These are phyloP conservation scores for Andrena flavipes DNA, from an alignment of 2,888 invertebrate species.

Conservation along the genomic window DNA sequence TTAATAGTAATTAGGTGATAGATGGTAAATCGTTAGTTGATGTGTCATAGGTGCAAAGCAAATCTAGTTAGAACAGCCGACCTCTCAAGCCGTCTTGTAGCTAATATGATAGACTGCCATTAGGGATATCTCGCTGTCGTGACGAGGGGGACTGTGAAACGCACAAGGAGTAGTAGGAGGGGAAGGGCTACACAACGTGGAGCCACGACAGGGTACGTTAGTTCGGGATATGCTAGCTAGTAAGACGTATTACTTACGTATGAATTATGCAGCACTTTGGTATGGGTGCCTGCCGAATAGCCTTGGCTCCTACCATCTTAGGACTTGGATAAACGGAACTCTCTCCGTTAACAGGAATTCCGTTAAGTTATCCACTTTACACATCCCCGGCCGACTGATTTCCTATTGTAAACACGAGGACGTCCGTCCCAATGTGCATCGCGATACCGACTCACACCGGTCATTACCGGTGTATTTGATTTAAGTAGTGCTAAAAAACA, in stretches of 20 bases:
- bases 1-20: conserved; percentile 49
- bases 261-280: conserved; percentile 81
- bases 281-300: conserved; percentile 75
- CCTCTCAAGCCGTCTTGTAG: conserved; percentile 76
- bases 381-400: conserved; percentile 63
- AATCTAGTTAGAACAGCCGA: conserved; percentile 75
- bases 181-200: conserved; percentile 50
- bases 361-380: conserved; percentile 68
- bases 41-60: conserved; percentile 70
- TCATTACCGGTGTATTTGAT: conserved; percentile 20
- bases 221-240: conserved; percentile 69
- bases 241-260: conserved; percentile 83
- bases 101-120: conserved; percentile 81
- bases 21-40: conserved; percentile 74
- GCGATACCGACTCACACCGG: neutral
- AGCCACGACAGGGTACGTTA: conserved; percentile 67
- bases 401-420: conserved; percentile 67
- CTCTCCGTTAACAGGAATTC: conserved; percentile 57
- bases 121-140: conserved; percentile 76
- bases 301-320: conserved; percentile 67
- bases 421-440: conserved; percentile 33
- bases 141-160: conserved; percentile 65
- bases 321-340: conserved; percentile 70
- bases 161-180: conserved; percentile 40
- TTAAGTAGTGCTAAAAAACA: no score